Base-by-base conservation (phyloP, 2,888 invertebrate genomes). In the Bellardia pandia region DNA sequence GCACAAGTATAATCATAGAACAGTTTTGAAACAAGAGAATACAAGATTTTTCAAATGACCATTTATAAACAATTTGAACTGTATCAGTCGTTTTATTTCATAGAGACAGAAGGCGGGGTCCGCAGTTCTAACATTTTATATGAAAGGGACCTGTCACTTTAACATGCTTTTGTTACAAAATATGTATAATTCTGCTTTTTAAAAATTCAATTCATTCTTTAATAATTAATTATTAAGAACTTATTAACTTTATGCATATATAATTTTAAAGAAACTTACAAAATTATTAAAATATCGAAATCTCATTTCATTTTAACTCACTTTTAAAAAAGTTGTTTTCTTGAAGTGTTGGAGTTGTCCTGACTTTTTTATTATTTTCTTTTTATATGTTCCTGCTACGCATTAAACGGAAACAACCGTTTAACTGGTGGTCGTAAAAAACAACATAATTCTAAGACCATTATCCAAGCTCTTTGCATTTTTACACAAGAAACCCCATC, bases 371-470 rank as follows among this genome's bases (percentile, higher is more conserved):
- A 64, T 64, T 45, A 62, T 30, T 56, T 83, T 69, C 33, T 75
- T 82, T 74, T 75, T 71, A 60, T 76, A 45, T 66, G 76, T 79
- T 78, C 56, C 76, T 71, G 71, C 72, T 72, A 79, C 71, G 76
- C 83, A 86, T 86, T 79, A 76, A 86, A 76, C 79, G 83, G 86
- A 86, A 83, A 86, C 71, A 83, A 86, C 66, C 83, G 74, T 80
- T 86, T 86, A 86, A 83, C 83, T 86, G 51, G 75, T 42, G 85
- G 62, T 75, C 85, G 81, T 87, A 81, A 83, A 86, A 69, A 80
- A 64, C 71, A 66, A 48, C 53, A 64, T 51, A 14, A 51, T 53
- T n/a, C 33, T 68, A 79, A 75, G 76, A 64, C 71, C 66, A 56
- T 71, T 83, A 83, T 83, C 16, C 79, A 16, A 48, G 51, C 30